Evolutionary conservation across 2,797 vertebrate genomes (phyloP).

Genomic region (Aeoliscus strigatus): DNA sequence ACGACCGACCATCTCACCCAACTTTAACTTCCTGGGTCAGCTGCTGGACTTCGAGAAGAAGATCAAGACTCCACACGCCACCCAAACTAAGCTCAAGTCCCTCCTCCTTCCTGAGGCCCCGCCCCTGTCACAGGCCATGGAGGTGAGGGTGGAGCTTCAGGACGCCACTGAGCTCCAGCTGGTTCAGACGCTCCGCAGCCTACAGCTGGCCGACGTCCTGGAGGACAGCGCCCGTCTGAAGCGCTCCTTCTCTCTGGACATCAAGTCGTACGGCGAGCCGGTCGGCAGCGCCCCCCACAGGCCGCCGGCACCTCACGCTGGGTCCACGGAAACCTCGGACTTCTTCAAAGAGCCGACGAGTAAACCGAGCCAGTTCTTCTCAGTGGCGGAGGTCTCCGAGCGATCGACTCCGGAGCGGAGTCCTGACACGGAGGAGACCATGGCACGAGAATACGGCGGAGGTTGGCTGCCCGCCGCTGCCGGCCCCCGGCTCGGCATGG

Average conservation of each 20-base stretch:
- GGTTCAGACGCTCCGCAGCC: conserved; percentile 76
- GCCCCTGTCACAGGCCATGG: background rate
- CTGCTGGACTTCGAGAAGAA: conserved; percentile 95
- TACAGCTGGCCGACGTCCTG: conserved; percentile 75
- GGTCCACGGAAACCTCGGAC: conserved; percentile 69
- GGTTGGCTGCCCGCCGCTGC: no score
- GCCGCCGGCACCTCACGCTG: conserved; percentile 44
- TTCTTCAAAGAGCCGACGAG: conserved; percentile 73
- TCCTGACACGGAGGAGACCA: conserved; percentile 80
- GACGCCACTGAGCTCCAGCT: conserved; percentile 43
- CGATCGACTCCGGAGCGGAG: conserved; percentile 84
- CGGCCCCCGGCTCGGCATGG: conserved; percentile 67
- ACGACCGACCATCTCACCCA: conserved; percentile 93
- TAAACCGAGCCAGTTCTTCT: conserved; percentile 90
- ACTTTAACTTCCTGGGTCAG: conserved; percentile 97
- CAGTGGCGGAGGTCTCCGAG: conserved; percentile 89
- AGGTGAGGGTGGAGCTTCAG: background rate
- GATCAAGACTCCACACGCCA: conserved; percentile 73
- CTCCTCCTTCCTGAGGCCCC: conserved; percentile 66
- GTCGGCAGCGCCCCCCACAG: conserved; percentile 53
- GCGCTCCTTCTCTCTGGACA: conserved; percentile 91
- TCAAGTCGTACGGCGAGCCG: conserved; percentile 79
- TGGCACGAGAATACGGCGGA: conserved; percentile 10
- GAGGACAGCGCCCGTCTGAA: conserved; percentile 85
- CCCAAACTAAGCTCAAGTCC: conserved; percentile 63